Conservation (phyloP, 2,113 vertebrate species). For the Regulus satrapa region DNA sequence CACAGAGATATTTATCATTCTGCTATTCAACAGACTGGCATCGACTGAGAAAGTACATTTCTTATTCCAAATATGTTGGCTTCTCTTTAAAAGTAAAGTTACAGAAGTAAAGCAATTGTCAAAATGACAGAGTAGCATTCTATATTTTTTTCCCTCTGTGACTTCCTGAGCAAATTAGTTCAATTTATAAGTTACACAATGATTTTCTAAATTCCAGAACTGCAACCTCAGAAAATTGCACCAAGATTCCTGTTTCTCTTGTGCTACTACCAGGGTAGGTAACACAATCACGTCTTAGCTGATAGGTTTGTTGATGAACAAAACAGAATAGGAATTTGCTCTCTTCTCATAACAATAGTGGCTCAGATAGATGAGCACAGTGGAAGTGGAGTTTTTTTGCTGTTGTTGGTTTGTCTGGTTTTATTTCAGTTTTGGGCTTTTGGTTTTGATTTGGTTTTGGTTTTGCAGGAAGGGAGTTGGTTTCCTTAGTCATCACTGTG, state of each 20-base stretch:
- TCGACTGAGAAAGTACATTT: neutral
- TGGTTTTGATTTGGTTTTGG: neutral
- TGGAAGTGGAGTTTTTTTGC: neutral
- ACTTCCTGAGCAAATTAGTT: neutral
- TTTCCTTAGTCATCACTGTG: neutral
- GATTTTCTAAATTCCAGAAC: neutral
- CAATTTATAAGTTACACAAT: neutral
- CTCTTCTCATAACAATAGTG: neutral
- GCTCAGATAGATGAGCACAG: neutral
- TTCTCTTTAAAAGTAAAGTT: conserved; percentile 7
- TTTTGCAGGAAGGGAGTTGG: fast-evolving
- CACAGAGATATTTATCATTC: conserved; percentile 11
- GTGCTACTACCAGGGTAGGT: neutral
- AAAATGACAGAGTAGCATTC: neutral
- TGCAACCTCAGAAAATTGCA: neutral
- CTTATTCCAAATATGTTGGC: neutral
- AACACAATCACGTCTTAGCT: neutral
- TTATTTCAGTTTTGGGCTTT: neutral
- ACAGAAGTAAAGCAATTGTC: neutral
- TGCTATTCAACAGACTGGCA: neutral
- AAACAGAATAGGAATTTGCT: neutral
- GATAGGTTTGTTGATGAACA: neutral
- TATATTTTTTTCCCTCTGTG: neutral
- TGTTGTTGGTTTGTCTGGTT: fast-evolving
- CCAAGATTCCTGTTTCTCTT: neutral